These are phyloP conservation scores for Pedetes capensis DNA, from an alignment of 2,113 vertebrate species.

Conservation along the genomic window DNA sequence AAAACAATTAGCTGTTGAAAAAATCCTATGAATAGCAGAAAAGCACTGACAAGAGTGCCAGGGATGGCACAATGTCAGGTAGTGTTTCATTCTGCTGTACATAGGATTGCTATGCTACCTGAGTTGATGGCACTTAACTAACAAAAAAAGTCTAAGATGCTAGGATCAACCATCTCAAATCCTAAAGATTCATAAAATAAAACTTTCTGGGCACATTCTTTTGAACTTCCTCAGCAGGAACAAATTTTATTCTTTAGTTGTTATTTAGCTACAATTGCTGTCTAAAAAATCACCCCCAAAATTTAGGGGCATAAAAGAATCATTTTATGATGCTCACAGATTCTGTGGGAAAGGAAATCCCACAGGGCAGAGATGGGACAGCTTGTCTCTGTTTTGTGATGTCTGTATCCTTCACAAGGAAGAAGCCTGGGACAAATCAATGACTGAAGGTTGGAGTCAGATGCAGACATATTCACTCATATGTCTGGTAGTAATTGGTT, in stretches of 20 bases:
- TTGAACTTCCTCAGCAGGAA: not conserved
- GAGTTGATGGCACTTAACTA: no score
- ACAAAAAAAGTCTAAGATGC: no score
- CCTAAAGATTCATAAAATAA: slow-evolving; percentile 10
- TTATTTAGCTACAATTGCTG: not conserved
- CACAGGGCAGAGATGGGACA: not conserved
- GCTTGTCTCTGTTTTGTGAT: not conserved
- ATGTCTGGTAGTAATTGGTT: not conserved
- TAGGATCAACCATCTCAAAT: not conserved
- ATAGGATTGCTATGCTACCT: no score
- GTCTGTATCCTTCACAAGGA: not conserved
- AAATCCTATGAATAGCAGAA: no score
- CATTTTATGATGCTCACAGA: not conserved
- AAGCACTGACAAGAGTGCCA: no score
- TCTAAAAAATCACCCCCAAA: not conserved
- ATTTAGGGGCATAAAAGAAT: not conserved
- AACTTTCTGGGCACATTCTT: not conserved
- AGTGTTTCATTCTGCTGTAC: no score
- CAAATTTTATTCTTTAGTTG: not conserved
- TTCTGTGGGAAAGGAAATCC: not conserved
- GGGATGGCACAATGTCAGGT: no score
- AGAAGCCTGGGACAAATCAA: not conserved
- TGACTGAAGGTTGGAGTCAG: not conserved
- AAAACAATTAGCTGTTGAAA: no score
- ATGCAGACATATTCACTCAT: not conserved